Evolutionary conservation across 2,797 vertebrate genomes (phyloP).

Genomic region (Ficedula albicollis): DNA sequence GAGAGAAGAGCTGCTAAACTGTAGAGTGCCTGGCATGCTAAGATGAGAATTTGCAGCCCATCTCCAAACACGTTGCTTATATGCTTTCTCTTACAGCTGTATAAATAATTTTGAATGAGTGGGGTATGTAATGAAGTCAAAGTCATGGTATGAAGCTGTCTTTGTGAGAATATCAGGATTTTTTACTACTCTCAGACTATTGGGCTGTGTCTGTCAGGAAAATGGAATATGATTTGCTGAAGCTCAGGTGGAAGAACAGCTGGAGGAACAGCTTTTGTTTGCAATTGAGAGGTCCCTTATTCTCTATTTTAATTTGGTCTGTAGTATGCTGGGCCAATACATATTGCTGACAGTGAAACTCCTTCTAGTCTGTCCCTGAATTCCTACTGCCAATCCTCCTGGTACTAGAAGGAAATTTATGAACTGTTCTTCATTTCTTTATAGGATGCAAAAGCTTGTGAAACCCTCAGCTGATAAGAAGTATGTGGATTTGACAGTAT

Average conservation of each 20-base stretch:
- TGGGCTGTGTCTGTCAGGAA: not conserved
- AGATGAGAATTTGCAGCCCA: not conserved
- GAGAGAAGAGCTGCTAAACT: not conserved
- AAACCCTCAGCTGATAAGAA: constrained; percentile 90
- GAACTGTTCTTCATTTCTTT: not conserved
- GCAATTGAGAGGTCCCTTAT: not conserved
- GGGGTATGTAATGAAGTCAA: not conserved
- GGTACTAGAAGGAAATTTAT: not conserved
- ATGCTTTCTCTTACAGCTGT: not conserved
- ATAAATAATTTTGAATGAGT: not conserved
- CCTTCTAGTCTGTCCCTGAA: not conserved
- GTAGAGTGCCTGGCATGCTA: not conserved
- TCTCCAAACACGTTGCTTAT: not conserved
- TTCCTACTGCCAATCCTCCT: not conserved
- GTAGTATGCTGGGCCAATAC: not conserved
- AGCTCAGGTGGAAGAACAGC: not conserved
- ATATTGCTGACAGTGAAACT: not conserved
- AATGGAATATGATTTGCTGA: not conserved
- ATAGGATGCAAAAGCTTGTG: constrained; percentile 98
- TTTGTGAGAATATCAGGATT: not conserved
- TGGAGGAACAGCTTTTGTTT: not conserved
- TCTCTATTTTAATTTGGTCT: not conserved
- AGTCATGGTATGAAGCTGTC: not conserved
- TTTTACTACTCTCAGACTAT: not conserved
- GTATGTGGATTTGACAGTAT: constrained; percentile 96